These are phyloP conservation scores for Gryllus bimaculatus DNA, from an alignment of 1,140 invertebrate genomes.

Conservation along the genomic window DNA sequence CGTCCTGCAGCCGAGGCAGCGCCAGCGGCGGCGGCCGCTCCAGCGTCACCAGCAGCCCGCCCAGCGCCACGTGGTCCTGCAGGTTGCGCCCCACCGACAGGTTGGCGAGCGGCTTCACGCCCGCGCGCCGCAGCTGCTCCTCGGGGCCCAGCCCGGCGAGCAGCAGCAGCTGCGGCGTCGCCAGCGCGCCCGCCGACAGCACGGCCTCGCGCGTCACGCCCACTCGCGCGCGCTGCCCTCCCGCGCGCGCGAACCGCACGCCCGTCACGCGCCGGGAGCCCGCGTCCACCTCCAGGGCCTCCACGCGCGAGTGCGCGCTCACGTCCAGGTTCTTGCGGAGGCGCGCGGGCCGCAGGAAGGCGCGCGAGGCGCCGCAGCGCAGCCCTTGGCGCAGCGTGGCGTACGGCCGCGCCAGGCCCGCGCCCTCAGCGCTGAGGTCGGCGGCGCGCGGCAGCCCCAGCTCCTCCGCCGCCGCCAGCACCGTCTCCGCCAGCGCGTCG, in stretches of 20 bases:
- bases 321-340: constrained; percentile 59
- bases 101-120: constrained; percentile 53
- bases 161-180: constrained; percentile 60
- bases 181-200: constrained; percentile 55
- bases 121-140: constrained; percentile 53
- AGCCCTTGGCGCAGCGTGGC: constrained; percentile 36
- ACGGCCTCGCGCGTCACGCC: constrained; percentile 50
- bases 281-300: constrained; percentile 55
- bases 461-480: constrained; percentile 76
- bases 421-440: background rate
- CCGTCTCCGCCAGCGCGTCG: constrained; percentile 66
- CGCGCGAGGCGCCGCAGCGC: constrained; percentile 51
- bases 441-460: constrained; percentile 47
- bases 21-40: constrained; percentile 31
- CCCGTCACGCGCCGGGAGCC: constrained; percentile 47
- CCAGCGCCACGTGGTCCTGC: constrained; percentile 62
- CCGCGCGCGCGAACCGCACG: constrained; percentile 43
- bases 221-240: constrained; percentile 36
- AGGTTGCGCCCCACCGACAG: constrained; percentile 58
- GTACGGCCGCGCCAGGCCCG: background rate
- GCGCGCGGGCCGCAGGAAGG: constrained; percentile 44
- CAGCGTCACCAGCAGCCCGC: constrained; percentile 49
- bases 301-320: constrained; percentile 52
- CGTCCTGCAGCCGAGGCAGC: constrained; percentile 22
- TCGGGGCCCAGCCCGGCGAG: constrained; percentile 63